Conservation (phyloP, 2,888 invertebrate species). For the Heterodera filipjevi region DNA sequence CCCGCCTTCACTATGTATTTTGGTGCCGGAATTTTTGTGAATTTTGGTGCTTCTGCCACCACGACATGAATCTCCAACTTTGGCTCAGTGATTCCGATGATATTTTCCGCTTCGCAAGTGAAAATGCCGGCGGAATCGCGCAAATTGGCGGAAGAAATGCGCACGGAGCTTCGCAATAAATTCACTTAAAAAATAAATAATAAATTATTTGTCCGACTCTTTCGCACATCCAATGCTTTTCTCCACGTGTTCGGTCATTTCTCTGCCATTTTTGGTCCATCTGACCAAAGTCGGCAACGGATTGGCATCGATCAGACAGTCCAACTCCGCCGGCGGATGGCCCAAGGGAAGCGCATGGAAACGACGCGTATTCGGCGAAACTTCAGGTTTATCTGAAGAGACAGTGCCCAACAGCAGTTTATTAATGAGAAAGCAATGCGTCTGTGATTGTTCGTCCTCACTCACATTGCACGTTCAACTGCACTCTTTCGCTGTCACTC, state of each 20-base stretch:
- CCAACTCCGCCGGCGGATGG: constrained; percentile 43
- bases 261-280: constrained; percentile 61
- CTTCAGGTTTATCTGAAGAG: constrained; percentile 48
- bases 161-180: background rate
- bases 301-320: constrained; percentile 60
- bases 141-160: constrained; percentile 25
- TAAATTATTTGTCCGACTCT: constrained; percentile 17
- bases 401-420: background rate
- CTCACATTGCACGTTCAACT: constrained; percentile 61
- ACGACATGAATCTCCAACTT: constrained; percentile 57
- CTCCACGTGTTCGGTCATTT: constrained; percentile 34
- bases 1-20: constrained; percentile 49
- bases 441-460: background rate
- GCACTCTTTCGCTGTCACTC: constrained; percentile 51
- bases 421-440: background rate
- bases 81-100: constrained; percentile 51
- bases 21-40: constrained; percentile 47
- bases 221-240: constrained; percentile 24
- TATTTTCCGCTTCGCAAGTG: constrained; percentile 55
- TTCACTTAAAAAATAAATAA: background rate
- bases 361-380: constrained; percentile 44
- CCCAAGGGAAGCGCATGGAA: constrained; percentile 51
- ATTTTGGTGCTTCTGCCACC: constrained; percentile 46
- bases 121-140: constrained; percentile 56
- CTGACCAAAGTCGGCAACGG: constrained; percentile 51